These are phyloP conservation scores for Muscidifurax raptorellus DNA, from an alignment of 1,140 invertebrate genomes.

Conservation along the genomic window DNA sequence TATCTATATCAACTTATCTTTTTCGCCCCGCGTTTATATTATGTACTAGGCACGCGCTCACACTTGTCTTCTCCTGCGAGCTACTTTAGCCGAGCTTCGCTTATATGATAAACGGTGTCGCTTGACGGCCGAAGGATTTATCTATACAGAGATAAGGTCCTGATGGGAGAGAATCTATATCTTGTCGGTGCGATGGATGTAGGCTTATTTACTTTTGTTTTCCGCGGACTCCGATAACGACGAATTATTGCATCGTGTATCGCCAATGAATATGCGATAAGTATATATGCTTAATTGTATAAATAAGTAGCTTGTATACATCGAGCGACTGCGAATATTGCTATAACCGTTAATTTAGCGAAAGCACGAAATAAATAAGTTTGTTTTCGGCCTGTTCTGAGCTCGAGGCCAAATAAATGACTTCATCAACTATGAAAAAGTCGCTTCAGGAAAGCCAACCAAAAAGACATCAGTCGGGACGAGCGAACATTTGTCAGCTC, in stretches of 20 bases:
- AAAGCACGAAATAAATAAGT: not conserved
- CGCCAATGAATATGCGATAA: not conserved
- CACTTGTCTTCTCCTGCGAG: constrained; percentile 38
- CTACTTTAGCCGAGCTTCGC: constrained; percentile 41
- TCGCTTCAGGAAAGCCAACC: constrained; percentile 37
- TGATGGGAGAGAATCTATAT: constrained; percentile 62
- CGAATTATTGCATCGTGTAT: constrained; percentile 12
- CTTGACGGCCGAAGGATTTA: constrained; percentile 58
- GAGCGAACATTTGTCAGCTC: constrained; percentile 41
- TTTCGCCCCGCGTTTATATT: not conserved
- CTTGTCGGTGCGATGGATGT: constrained; percentile 57
- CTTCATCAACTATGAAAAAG: constrained; percentile 58
- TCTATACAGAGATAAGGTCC: constrained; percentile 61
- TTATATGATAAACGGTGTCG: constrained; percentile 65
- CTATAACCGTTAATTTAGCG: not conserved
- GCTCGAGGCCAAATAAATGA: constrained; percentile 55
- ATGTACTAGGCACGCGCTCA: not conserved
- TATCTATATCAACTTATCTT: not conserved
- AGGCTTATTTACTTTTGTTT: constrained; percentile 63
- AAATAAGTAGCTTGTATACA: not conserved
- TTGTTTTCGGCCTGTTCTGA: not conserved
- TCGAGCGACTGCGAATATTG: not conserved
- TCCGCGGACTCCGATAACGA: constrained; percentile 53
- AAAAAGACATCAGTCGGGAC: constrained; percentile 36
- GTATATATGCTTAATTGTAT: not conserved